Evolutionary conservation across 2,888 invertebrate species (phyloP), one percentile per base, ranked within the genome.

Genomic region (Panopea generosa): DNA sequence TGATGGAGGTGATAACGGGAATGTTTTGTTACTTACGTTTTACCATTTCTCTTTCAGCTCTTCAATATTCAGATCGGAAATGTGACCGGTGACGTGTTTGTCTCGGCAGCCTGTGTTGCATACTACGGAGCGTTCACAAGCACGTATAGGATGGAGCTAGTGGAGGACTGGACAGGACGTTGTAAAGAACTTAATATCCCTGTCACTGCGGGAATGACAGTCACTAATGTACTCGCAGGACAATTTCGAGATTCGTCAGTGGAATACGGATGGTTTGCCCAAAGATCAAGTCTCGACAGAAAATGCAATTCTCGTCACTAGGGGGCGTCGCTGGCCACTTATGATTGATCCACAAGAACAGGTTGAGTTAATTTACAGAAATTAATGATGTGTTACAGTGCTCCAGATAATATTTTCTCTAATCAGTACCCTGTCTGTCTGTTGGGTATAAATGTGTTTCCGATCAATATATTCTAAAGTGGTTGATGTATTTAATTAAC

Each of bases 121-220:
- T 93, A 93, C 83, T 93, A 92, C 60, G 93, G 93, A 0, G 93
- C 93, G n/a, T 93, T 93, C 82, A 92, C 93, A 18, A 89, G 89
- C 43, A 82, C 77, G 9, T 93, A 93, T 83, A 75, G 92, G n/a
- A 74, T 82, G 18, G 87, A 89, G 69, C 94, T 97, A 29, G 94
- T 96, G 14, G 72, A 90, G 0, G 91, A 93, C 63, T 98, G 98
- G 98, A 94, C 96, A 11, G 80, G 89, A 0, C 94, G 95, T 73
- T 96, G 97, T 87, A 92, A 93, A 7, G 93, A 94, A 22, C 93
- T 95, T 2, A 93, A 94, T 53, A 96, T 98, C 85, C 95, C 96
- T 0, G 95, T 96, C 0, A 96, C 96, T 0, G 92, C 94, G 3
- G 94, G 94, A 24, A 96, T 95, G 89, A 95, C 95, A 94, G 95